Percentiles rank a stretch among this genome's conserved stretches.
Evolutionary conservation across 2,888 invertebrate genomes (phyloP).

Genomic region (Sipunculus nudus): DNA sequence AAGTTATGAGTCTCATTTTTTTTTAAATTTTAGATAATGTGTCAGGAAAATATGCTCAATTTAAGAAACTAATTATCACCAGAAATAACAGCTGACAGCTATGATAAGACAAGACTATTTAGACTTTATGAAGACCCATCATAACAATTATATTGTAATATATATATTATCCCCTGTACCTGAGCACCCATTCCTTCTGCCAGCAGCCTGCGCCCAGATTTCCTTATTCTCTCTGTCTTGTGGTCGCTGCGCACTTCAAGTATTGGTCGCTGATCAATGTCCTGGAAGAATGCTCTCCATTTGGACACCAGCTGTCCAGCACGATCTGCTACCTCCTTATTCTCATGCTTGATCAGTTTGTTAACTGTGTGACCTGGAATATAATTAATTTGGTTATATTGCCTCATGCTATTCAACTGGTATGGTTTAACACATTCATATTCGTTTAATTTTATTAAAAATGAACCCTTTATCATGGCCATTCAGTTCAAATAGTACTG

Average conservation of each 20-base stretch:
- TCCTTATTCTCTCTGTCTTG: conserved; percentile 50
- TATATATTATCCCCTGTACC: not conserved
- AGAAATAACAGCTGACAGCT: too few species aligned
- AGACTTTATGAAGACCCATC: not conserved
- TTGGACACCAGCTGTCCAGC: conserved; percentile 49
- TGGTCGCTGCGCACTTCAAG: conserved; percentile 58
- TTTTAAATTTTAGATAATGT: too few species aligned
- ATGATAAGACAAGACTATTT: too few species aligned
- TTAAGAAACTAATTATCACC: too few species aligned
- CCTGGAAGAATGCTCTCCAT: conserved; percentile 53
- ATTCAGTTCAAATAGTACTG: too few species aligned
- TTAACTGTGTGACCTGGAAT: conserved; percentile 50
- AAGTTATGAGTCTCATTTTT: too few species aligned
- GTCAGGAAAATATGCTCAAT: too few species aligned
- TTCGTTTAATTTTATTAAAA: too few species aligned
- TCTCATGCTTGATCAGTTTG: conserved; percentile 49
- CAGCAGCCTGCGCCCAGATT: conserved; percentile 45
- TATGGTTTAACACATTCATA: too few species aligned
- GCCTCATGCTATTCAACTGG: not conserved
- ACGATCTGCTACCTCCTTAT: conserved; percentile 46
- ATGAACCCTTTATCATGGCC: too few species aligned
- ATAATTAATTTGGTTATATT: not conserved
- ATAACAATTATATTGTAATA: too few species aligned
- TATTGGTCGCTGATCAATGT: conserved; percentile 46
- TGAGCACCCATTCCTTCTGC: conserved; percentile 40